Conservation (phyloP, 2,888 invertebrate genomes). For the Branchinecta sandiegonensis region DNA sequence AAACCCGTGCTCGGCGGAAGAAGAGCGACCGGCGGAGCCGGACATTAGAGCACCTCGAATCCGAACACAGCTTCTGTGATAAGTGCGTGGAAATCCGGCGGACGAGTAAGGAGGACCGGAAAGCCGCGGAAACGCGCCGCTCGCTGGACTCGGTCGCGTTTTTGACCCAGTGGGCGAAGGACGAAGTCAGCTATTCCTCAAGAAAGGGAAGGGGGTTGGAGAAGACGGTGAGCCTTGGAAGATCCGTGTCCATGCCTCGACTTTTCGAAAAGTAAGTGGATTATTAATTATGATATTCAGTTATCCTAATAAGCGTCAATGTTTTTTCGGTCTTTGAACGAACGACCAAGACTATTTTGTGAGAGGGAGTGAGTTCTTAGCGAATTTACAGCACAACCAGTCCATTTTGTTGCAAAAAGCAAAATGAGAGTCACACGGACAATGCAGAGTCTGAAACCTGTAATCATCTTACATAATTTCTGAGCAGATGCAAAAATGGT, state of each 20-base stretch:
- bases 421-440: too few species aligned
- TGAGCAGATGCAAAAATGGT: too few species aligned
- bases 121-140: conserved; percentile 10
- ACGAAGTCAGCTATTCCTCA: neutral
- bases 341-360: too few species aligned
- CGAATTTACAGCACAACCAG: too few species aligned
- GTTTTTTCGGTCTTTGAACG: too few species aligned
- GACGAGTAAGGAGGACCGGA: neutral
- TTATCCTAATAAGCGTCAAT: too few species aligned
- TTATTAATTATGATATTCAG: too few species aligned
- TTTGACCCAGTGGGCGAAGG: neutral
- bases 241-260: conserved; percentile 72
- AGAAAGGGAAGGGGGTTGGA: neutral
- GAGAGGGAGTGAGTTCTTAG: too few species aligned
- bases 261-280: conserved; percentile 52
- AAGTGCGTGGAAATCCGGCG: conserved; percentile 4
- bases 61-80: conserved; percentile 1
- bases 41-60: neutral
- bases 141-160: neutral
- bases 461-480: too few species aligned
- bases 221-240: conserved; percentile 27
- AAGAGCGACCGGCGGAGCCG: conserved; percentile 5
- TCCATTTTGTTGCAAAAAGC: too few species aligned
- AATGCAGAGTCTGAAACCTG: too few species aligned
- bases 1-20: neutral